Base-by-base conservation (phyloP, 2,888 invertebrate species). In the Prosopocoilus inquinatus region DNA sequence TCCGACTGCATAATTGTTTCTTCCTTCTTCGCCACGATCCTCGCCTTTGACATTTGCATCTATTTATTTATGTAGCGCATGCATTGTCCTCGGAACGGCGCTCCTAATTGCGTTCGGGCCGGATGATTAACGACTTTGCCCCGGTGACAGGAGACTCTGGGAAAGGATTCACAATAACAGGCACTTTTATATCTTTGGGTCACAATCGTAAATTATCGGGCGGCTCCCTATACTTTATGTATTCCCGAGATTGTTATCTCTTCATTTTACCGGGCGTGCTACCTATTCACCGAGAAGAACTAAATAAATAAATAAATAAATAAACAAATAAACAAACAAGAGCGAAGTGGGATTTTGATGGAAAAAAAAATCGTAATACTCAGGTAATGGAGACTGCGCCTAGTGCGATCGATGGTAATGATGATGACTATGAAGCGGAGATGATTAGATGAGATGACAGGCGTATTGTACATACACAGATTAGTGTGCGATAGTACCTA, bases 211-310 rank as follows among this genome's bases (percentile, higher is more conserved):
- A 53, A 53, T 53, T 53, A 53, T 47, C 46, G 53, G 39, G 38
- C 46, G 53, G 47, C 53, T 53, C 46, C 53, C 53, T 47, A 53
- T 53, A 53, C 53, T 53, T 53, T 53, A 53, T 53, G 53, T 53
- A 53, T 53, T 53, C 46, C 53, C 46, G 46, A 53, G 53, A 53
- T 53, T 47, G 53, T 53, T 53, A 53, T 53, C 53, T 53, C 53
- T 53, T 53, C 47, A 47, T 53, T 53, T 53, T 47, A 53, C 47
- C 46, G 46, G n/a, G n/a, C n/a, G n/a, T n/a, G n/a, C n/a, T n/a
- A n/a, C n/a, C n/a, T n/a, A n/a, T n/a, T n/a, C n/a, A n/a, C n/a
- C 5, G 20, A 28, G 20, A 28, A 28, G 1, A 28, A 28, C 4
- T 28, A 28, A 28, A 28, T 28, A 28, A 28, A 28, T 28, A 28